A percentile compares a stretch with the other conserved stretches of the same genome.
Evolutionary conservation across 1,140 invertebrate species (phyloP).

Genomic region (Samia ricini): DNA sequence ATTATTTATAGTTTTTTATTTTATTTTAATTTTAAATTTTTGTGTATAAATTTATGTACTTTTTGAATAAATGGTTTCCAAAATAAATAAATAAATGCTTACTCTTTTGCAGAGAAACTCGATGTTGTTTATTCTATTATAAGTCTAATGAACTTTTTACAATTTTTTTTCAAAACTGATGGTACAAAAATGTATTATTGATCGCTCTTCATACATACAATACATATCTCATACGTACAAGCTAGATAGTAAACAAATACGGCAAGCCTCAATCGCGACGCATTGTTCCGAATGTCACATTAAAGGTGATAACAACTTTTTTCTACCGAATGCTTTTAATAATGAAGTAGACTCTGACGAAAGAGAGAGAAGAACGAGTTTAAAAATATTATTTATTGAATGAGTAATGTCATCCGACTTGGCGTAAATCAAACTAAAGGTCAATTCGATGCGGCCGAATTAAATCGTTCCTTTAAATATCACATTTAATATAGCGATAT

Average conservation of each 20-base stretch:
- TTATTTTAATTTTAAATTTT: too few species aligned
- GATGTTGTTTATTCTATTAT: too few species aligned
- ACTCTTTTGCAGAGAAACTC: too few species aligned
- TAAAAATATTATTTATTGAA: constrained; percentile 20
- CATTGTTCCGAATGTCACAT: not conserved
- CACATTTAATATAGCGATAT: not conserved
- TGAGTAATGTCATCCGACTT: constrained; percentile 16
- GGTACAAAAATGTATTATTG: too few species aligned
- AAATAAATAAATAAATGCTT: too few species aligned
- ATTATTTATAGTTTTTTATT: too few species aligned
- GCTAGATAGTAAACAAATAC: constrained; percentile 20
- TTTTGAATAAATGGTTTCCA: too few species aligned
- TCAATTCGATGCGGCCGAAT: constrained; percentile 9
- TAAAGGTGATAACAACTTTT: not conserved
- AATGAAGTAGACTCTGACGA: not conserved
- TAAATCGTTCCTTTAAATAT: not conserved
- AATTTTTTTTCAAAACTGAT: too few species aligned
- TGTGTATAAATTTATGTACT: too few species aligned
- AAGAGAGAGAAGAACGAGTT: not conserved
- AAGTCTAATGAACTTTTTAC: too few species aligned
- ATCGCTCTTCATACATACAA: too few species aligned
- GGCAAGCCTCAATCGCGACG: not conserved
- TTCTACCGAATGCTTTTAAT: not conserved
- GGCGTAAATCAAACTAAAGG: constrained; percentile 20
- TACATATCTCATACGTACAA: too few species aligned